Evolutionary conservation across 2,113 vertebrate genomes (phyloP).

Genomic region (Hippolais icterina): DNA sequence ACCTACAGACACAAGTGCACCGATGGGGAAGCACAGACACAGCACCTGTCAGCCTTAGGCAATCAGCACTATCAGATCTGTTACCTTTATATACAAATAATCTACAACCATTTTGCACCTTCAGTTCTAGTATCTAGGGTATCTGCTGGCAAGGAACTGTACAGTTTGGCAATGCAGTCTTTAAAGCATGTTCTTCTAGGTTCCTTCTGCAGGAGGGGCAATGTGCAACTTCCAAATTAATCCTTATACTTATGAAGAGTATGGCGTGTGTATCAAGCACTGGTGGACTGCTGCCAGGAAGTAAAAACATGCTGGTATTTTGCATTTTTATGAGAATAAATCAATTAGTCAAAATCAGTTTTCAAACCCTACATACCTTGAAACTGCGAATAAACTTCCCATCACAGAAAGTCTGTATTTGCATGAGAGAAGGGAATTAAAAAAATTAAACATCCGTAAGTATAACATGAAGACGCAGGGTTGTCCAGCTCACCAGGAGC

Average conservation of each 20-base stretch:
- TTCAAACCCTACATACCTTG: neutral
- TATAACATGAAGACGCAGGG: neutral
- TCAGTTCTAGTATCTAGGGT: neutral
- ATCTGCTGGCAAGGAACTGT: neutral
- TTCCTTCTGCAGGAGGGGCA: neutral
- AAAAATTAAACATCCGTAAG: fast-evolving
- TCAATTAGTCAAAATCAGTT: neutral
- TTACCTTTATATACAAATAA: neutral
- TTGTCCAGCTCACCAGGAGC: neutral
- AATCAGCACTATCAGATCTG: neutral
- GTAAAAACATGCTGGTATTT: neutral
- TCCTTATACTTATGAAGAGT: neutral
- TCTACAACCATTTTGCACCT: neutral
- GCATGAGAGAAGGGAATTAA: neutral
- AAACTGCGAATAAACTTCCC: neutral
- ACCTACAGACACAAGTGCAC: neutral
- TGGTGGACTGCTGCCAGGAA: neutral
- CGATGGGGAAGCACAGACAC: neutral
- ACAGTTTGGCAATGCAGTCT: neutral
- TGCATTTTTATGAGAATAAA: neutral
- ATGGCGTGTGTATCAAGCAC: fast-evolving
- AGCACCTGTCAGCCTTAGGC: neutral
- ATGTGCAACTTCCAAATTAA: neutral
- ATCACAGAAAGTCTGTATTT: neutral
- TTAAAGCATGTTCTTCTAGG: neutral